Base-by-base conservation (phyloP, 2,888 invertebrate species). In the Eupithecia abbreviata region DNA sequence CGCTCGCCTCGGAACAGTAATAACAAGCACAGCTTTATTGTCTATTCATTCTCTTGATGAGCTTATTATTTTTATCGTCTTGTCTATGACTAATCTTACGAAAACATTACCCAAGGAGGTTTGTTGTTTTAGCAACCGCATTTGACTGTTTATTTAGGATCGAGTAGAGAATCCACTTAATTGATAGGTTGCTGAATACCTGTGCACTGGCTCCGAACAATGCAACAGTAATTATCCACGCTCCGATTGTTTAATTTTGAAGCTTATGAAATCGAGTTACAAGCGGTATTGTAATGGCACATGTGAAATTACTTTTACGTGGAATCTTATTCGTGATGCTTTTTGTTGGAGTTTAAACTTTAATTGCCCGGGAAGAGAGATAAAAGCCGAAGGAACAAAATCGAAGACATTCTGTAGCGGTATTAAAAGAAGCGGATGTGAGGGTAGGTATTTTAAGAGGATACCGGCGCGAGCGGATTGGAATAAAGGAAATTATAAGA, bases 351-450 rank as follows among this genome's bases (percentile, higher is more conserved):
- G 85, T 90, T 93, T 93, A 94, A 93, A 85, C 84, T 90, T 93
- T 93, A 94, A 93, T 92, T 93, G 91, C 90, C 88, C 90, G 88
- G 89, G 88, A 89, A 88, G 88, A 86, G 88, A 91, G 91, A 93
- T 92, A 92, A 92, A 93, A 91, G 91, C 89, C 90, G 87, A 88
- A 88, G 90, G 90, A 90, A 88, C 90, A 88, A 87, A 89, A 88
- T 88, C 90, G 90, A 88, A 89, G 85, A 90, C 92, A 94, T 94
- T 93, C 94, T 93, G 87, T 87, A 87, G 90, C 91, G 90, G 92
- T 94, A 94, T 94, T 94, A 94, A 93, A 94, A 94, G 95, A 93
- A 94, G 91, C 95, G 95, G 95, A 95, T 94, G 95, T 89, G 87
- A 91, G 94, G 94, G 92, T 92, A 93, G 90, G 95, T 94, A 95